Evolutionary conservation across 2,113 vertebrate species (phyloP), one percentile per base, ranked within the genome.

Genomic region (Vireo altiloquus): DNA sequence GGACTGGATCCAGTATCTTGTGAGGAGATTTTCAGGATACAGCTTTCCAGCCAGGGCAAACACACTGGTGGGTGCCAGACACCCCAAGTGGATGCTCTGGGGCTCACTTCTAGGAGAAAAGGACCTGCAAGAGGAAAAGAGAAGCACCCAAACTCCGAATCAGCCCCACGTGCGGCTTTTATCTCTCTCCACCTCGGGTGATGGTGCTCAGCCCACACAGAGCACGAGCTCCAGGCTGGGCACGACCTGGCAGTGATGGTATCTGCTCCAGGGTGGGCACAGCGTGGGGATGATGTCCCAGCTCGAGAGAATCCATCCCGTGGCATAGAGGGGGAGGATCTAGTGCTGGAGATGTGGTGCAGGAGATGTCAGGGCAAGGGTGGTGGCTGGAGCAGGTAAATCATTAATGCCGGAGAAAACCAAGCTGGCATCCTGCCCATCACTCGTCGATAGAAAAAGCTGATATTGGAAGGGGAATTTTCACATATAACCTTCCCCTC

Each of bases 311-410:
- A 35, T 17, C 18, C 46, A 27, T 53, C 27, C 9, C 1, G 0
- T 14, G 3, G 1, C 0, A 8, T 5, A 20, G 50, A 59, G 24
- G 2, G 8, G 28, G 14, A 47, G 28, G 14, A 47, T 56, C 57
- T 31, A 15, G 44, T 2, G 3, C 66, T 4, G 9, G 40, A 69
- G 59, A 24, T 6, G 52, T 13, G 57, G 42, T 27, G 37, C 71
- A 22, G 59, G 64, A 89, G 50, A 72, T 81, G 44, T 31, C 91
- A 84, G 63, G 66, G 66, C 22, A 33, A 15, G 49, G 57, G 47
- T 33, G 86, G 40, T 2, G 25, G 24, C n/a, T 44, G 74, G 61
- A 91, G 65, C 77, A 79, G 87, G 96, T 95, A 87, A 95, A 96
- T 94, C 33, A 92, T 92, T 94, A 91, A 95, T 44, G 52, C 40